phyloP scores from a whole-genome alignment of 2,888 invertebrate species.

The Ecdyonurus torrentis region DNA sequence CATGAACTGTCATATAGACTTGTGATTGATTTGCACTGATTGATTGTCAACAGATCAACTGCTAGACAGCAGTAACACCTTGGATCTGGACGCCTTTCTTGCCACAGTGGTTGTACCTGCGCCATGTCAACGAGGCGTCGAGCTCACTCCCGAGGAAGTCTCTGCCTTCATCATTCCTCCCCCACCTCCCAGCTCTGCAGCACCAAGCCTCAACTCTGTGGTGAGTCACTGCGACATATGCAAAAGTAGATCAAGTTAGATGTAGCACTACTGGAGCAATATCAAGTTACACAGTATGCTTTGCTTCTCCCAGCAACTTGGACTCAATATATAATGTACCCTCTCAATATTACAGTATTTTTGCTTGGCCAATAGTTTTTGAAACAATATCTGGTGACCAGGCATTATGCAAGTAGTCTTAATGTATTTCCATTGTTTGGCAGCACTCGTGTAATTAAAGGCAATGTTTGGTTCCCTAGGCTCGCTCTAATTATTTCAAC shows the following conservation, averaged over 20 bases:
- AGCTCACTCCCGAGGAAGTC: conserved; percentile 65
- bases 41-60: conserved; percentile 17
- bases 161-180: conserved; percentile 73
- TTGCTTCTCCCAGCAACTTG: too few relatives aligned
- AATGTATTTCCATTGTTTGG: too few relatives aligned
- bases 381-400: too few relatives aligned
- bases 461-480: too few relatives aligned
- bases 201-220: neutral
- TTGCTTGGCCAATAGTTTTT: too few relatives aligned
- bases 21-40: neutral
- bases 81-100: conserved; percentile 64
- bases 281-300: too few relatives aligned
- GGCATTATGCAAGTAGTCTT: too few relatives aligned
- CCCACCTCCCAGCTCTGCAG: conserved; percentile 32
- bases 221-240: neutral
- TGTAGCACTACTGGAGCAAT: too few relatives aligned
- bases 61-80: conserved; percentile 27
- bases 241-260: too few relatives aligned
- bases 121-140: conserved; percentile 42
- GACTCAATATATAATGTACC: too few relatives aligned
- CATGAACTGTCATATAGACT: conserved; percentile 1
- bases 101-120: conserved; percentile 69
- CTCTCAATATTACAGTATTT: too few relatives aligned
- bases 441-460: too few relatives aligned
- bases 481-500: neutral